Evolutionary conservation across 2,113 vertebrate genomes (phyloP).

Genomic region (Calonectris borealis): DNA sequence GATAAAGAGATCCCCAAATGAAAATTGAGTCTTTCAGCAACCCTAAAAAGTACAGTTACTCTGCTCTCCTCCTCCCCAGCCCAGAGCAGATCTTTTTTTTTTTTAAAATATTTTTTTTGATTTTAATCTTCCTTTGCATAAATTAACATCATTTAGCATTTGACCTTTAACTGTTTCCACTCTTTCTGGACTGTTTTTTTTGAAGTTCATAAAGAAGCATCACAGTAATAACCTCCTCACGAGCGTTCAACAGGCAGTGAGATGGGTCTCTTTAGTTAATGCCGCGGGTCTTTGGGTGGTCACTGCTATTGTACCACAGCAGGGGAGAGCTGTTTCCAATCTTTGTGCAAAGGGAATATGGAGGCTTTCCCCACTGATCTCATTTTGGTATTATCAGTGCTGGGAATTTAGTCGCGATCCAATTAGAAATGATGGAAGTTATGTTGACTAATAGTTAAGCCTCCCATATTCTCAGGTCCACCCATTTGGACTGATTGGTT

Average conservation of each 20-base stretch:
- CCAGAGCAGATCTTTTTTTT: not conserved
- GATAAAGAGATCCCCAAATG: not conserved
- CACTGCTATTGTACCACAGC: slow-evolving; percentile 40
- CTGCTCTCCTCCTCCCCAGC: not conserved
- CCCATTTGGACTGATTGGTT: not conserved
- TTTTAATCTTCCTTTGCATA: not conserved
- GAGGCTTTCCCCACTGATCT: slow-evolving; percentile 47
- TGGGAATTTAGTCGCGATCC: slow-evolving; percentile 49
- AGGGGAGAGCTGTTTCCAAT: slow-evolving; percentile 51
- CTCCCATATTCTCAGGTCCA: not conserved
- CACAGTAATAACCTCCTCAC: not conserved
- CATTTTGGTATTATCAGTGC: slow-evolving; percentile 24
- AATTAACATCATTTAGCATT: not conserved
- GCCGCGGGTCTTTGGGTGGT: slow-evolving; percentile 15
- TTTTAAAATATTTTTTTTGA: no score
- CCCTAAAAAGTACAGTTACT: not conserved
- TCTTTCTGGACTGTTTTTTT: not conserved
- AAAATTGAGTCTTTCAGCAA: not conserved
- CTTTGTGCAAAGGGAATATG: slow-evolving; percentile 10
- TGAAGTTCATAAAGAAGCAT: not conserved
- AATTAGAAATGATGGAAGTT: slow-evolving; percentile 56
- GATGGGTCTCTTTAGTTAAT: slow-evolving; percentile 3
- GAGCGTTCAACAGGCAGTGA: not conserved
- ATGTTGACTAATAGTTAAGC: slow-evolving; percentile 24
- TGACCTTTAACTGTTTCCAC: not conserved